These are phyloP conservation scores for Coptotermes formosanus DNA, from an alignment of 1,140 invertebrate species.

Conservation along the genomic window DNA sequence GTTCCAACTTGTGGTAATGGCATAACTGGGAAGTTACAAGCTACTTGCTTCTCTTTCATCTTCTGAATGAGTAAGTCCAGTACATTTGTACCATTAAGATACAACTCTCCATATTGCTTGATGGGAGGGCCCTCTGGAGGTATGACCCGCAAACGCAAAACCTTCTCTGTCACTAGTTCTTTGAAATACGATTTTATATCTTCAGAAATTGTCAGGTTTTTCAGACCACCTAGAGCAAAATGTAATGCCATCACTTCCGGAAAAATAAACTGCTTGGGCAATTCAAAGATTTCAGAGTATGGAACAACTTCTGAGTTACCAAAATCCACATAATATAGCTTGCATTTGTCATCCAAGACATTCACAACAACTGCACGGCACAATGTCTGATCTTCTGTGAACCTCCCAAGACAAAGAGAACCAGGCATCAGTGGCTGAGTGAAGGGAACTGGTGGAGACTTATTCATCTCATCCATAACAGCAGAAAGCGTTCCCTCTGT, in stretches of 20 bases:
- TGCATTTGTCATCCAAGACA: slow-evolving; percentile 57
- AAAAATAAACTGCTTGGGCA: slow-evolving; percentile 62
- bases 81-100: slow-evolving; percentile 55
- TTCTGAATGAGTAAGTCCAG: slow-evolving; percentile 53
- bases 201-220: slow-evolving; percentile 60
- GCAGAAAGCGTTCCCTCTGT: slow-evolving; percentile 56
- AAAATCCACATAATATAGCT: slow-evolving; percentile 76
- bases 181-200: slow-evolving; percentile 69
- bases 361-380: slow-evolving; percentile 71
- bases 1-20: slow-evolving; percentile 32
- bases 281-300: slow-evolving; percentile 66
- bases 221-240: slow-evolving; percentile 66
- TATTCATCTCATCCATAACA: slow-evolving; percentile 68
- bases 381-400: slow-evolving; percentile 60
- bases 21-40: not conserved
- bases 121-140: slow-evolving; percentile 63
- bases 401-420: slow-evolving; percentile 67
- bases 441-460: slow-evolving; percentile 44
- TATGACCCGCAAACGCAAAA: slow-evolving; percentile 61
- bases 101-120: slow-evolving; percentile 68
- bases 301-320: slow-evolving; percentile 69
- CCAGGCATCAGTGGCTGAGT: slow-evolving; percentile 63
- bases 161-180: slow-evolving; percentile 58
- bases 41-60: slow-evolving; percentile 41
- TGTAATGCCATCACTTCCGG: slow-evolving; percentile 70